phyloP scores from a whole-genome alignment of 2,797 vertebrate species.

The Lagorchestes hirsutus region DNA sequence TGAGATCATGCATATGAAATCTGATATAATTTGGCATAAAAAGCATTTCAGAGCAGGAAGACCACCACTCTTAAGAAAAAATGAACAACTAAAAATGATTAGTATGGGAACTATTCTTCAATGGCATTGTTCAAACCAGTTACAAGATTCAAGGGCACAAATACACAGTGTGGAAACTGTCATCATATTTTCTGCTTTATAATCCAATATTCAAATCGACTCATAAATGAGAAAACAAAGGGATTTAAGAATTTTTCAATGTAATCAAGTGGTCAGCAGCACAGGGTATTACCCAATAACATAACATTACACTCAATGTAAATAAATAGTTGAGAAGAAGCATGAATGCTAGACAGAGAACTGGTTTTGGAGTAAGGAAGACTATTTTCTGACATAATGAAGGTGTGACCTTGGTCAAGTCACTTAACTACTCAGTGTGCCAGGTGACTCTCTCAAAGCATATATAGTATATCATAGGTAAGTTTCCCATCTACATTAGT shows the following conservation, averaged over 20 bases:
- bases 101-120: constrained; percentile 29
- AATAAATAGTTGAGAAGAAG: background rate
- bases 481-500: background rate
- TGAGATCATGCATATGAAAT: constrained; percentile 11
- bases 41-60: constrained; percentile 8
- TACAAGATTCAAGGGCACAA: constrained; percentile 17
- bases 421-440: background rate
- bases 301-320: background rate
- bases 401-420: background rate
- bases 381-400: background rate
- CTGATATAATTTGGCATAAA: background rate
- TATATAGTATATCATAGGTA: background rate
- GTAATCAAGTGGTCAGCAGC: background rate
- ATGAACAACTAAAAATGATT: background rate
- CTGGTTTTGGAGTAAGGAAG: background rate
- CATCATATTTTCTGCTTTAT: constrained; percentile 4
- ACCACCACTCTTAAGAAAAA: background rate
- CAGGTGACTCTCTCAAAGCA: background rate
- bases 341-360: background rate
- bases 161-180: constrained; percentile 16
- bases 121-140: background rate
- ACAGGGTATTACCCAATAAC: background rate
- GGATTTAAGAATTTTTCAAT: background rate
- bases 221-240: background rate
- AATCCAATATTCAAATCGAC: constrained; percentile 7